A percentile compares a stretch with the other conserved stretches of the same genome.
phyloP scores from a whole-genome alignment of 2,797 vertebrate genomes.

The Gambusia yucatana region DNA sequence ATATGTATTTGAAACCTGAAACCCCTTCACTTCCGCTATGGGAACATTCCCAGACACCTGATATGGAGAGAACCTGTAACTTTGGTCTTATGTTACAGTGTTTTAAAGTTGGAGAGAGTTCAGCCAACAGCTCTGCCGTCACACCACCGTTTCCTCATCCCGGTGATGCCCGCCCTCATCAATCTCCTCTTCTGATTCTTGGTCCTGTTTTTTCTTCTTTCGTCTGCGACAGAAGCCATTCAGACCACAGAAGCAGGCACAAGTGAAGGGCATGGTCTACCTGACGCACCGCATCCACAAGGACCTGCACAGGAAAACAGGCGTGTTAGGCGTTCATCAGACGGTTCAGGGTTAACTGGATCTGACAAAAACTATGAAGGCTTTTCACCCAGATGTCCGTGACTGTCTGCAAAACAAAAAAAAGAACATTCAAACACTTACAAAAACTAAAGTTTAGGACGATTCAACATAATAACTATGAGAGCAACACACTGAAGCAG shows the following conservation, averaged over 20 bases:
- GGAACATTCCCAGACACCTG: conserved; percentile 3
- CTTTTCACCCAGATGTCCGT: neutral
- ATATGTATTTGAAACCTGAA: conserved; percentile 17
- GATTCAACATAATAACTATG: too few species aligned
- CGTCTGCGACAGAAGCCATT: conserved; percentile 88
- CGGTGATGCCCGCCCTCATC: conserved; percentile 49
- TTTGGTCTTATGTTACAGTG: conserved; percentile 5
- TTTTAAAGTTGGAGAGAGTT: conserved; percentile 26
- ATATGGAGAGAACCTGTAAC: conserved; percentile 24
- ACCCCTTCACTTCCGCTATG: conserved; percentile 10
- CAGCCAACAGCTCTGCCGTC: conserved; percentile 39
- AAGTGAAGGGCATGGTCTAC: conserved; percentile 93
- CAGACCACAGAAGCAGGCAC: conserved; percentile 94
- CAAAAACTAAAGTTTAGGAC: too few species aligned
- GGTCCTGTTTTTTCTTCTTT: conserved; percentile 79
- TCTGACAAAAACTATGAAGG: neutral
- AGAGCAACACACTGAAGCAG: too few species aligned
- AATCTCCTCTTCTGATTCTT: conserved; percentile 54
- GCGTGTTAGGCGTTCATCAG: neutral
- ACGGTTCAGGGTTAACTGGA: neutral
- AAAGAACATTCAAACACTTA: neutral
- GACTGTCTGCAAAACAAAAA: neutral
- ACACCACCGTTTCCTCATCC: conserved; percentile 72
- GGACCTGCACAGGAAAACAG: conserved; percentile 60
- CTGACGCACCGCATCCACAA: conserved; percentile 44